Percentiles rank a stretch among this genome's conserved stretches.
Conservation (phyloP, 2,113 vertebrate species). For the Benthochromis sp. region DNA sequence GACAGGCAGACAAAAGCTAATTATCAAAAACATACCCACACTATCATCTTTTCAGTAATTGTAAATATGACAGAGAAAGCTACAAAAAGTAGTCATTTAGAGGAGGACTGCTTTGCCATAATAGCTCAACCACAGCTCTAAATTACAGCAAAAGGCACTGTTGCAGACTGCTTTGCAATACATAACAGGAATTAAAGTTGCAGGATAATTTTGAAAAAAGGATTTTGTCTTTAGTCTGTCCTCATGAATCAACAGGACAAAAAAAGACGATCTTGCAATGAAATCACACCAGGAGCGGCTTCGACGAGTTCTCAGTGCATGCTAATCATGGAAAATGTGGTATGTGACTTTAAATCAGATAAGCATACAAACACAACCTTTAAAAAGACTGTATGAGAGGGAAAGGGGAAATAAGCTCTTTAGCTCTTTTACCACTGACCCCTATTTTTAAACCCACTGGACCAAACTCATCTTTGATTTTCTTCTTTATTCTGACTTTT, state of each 20-base stretch:
- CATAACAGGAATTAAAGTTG: background rate
- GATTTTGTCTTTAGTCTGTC: background rate
- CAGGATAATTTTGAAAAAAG: background rate
- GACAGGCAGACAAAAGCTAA: background rate
- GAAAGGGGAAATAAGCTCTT: fast-evolving
- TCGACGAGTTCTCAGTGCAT: fast-evolving
- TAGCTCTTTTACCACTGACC: fast-evolving
- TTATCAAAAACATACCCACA: background rate
- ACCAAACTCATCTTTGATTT: background rate
- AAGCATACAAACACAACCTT: background rate
- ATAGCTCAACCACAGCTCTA: background rate
- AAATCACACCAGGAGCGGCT: fast-evolving
- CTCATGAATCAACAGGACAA: background rate
- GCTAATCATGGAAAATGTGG: background rate
- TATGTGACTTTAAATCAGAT: background rate
- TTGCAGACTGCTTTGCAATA: background rate
- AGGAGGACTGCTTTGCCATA: background rate
- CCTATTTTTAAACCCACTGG: background rate
- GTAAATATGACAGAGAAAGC: background rate
- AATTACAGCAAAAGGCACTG: background rate
- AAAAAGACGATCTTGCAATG: fast-evolving
- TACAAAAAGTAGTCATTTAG: background rate
- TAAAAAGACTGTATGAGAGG: background rate
- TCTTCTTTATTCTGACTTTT: background rate
- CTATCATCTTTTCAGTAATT: background rate